These are phyloP conservation scores for Nomada fabriciana DNA, from an alignment of 2,888 invertebrate species.

Conservation along the genomic window DNA sequence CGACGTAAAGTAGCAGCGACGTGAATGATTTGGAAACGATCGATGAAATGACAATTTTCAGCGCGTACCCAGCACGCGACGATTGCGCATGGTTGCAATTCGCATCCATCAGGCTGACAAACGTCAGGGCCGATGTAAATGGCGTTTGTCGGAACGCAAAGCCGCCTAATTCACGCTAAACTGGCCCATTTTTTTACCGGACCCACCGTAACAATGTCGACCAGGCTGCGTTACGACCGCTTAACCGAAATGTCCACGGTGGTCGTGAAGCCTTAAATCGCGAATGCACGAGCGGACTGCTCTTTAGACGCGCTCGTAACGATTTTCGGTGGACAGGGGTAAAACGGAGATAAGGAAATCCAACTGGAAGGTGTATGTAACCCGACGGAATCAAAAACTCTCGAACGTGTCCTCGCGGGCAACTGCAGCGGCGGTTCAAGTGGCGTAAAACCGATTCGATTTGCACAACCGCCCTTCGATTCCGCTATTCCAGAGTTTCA, in stretches of 20 bases:
- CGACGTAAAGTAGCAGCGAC: conserved; percentile 32
- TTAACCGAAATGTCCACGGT: conserved; percentile 40
- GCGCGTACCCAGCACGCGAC: conserved; percentile 23
- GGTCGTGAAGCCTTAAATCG: background rate
- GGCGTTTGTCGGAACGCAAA: conserved; percentile 34
- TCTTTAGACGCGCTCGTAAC: background rate
- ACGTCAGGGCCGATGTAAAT: conserved; percentile 51
- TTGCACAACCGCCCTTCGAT: conserved; percentile 54
- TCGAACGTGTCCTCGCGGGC: conserved; percentile 37
- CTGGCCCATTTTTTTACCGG: conserved; percentile 28
- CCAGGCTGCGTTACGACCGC: conserved; percentile 17
- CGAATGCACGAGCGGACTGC: background rate
- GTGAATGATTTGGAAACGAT: conserved; percentile 47
- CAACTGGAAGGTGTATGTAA: conserved; percentile 32
- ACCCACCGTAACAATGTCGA: conserved; percentile 29
- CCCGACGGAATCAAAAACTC: conserved; percentile 47
- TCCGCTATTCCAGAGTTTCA: conserved; percentile 45
- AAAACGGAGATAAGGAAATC: conserved; percentile 24
- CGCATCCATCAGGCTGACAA: conserved; percentile 56
- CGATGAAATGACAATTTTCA: conserved; percentile 53
- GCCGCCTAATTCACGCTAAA: conserved; percentile 46
- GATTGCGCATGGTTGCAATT: conserved; percentile 48
- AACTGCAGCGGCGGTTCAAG: conserved; percentile 40
- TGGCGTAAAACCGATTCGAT: conserved; percentile 67
- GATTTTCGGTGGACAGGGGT: background rate